Conservation (phyloP, 2,888 invertebrate genomes). For the Drosophila paranaensis region DNA sequence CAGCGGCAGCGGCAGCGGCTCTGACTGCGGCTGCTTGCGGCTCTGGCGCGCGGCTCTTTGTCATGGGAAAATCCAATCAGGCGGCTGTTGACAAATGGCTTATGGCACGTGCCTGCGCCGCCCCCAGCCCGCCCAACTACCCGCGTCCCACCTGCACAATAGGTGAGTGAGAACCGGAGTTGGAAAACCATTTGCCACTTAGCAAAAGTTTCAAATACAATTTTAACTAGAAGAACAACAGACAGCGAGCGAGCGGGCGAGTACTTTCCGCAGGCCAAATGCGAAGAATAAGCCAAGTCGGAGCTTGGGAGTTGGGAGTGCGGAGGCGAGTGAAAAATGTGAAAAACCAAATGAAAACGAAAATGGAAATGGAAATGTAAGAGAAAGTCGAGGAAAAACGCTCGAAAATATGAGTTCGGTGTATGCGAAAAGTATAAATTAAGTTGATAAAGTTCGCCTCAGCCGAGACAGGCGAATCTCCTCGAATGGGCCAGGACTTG, state of each 20-base stretch:
- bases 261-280: constrained; percentile 52
- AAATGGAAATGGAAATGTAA: background rate
- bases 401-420: constrained; percentile 38
- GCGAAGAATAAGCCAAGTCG: constrained; percentile 16
- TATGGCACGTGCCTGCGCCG: constrained; percentile 68
- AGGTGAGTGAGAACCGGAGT: constrained; percentile 21
- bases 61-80: constrained; percentile 67
- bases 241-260: constrained; percentile 9
- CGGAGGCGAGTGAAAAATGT: constrained; percentile 34
- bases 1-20: constrained; percentile 5
- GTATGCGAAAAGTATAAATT: constrained; percentile 52
- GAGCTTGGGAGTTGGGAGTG: background rate
- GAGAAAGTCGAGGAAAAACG: constrained; percentile 9
- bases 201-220: constrained; percentile 69
- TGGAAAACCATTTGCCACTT: constrained; percentile 65
- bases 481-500: too few relatives aligned
- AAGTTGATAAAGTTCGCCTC: constrained; percentile 65
- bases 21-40: constrained; percentile 17
- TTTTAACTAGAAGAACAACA: constrained; percentile 49
- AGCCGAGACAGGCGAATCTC: constrained; percentile 2
- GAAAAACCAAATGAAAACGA: constrained; percentile 1
- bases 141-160: constrained; percentile 18
- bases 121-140: constrained; percentile 5
- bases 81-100: constrained; percentile 70
- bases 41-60: constrained; percentile 44